Conservation (phyloP, 2,888 invertebrate species). For the Platycheirus albimanus region DNA sequence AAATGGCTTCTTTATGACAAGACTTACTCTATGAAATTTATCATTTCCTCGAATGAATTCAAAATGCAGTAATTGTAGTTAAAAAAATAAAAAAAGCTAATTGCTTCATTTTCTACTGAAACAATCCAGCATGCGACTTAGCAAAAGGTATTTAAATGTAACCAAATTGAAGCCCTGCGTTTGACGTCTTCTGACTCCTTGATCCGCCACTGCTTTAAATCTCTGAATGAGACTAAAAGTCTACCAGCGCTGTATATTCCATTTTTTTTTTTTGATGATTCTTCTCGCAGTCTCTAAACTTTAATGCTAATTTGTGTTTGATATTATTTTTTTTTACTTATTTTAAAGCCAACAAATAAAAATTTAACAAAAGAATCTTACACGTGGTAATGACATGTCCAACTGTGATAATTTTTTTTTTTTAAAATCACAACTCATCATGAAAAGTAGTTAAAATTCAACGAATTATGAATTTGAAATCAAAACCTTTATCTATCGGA, state of each 20-base stretch:
- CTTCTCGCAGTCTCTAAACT: neutral
- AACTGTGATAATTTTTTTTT: too few species aligned
- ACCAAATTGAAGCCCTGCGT: too few species aligned
- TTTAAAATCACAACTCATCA: constrained; percentile 1
- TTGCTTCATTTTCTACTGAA: too few species aligned
- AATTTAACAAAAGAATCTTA: neutral
- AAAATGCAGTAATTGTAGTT: too few species aligned
- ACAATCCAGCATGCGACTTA: too few species aligned
- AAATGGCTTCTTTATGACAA: too few species aligned
- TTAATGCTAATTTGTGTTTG: constrained; percentile 10
- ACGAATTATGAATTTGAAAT: constrained; percentile 12
- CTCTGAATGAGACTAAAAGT: constrained; percentile 20
- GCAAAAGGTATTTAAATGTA: too few species aligned
- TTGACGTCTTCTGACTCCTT: too few species aligned
- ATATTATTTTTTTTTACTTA: neutral
- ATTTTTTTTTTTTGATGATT: neutral
- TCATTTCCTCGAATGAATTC: too few species aligned
- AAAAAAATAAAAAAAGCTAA: too few species aligned
- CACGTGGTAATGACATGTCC: constrained; percentile 11
- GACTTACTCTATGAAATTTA: too few species aligned
- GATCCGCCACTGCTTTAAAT: neutral
- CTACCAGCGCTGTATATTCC: constrained; percentile 12
- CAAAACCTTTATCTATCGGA: constrained; percentile 2
- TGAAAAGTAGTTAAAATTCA: neutral
- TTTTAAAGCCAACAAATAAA: neutral